Evolutionary conservation across 2,797 vertebrate species (phyloP).

Genomic region (Scarus forsteni): DNA sequence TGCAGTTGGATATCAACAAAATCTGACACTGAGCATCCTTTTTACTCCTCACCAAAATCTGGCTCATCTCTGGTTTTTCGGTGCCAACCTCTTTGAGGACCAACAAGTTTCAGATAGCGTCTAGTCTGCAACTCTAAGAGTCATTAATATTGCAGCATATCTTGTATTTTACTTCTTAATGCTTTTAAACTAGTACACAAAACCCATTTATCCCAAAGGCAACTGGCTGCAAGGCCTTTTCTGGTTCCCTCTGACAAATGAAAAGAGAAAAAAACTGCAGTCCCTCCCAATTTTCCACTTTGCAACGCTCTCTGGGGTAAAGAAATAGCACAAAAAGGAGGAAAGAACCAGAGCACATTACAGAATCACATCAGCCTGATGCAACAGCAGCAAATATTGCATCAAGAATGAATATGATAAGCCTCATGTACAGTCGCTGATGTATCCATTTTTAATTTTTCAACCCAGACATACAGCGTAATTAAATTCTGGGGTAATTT

Average conservation of each 20-base stretch:
- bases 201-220: conserved; percentile 27
- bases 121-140: conserved; percentile 12
- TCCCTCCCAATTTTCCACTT: conserved; percentile 48
- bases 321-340: conserved; percentile 20
- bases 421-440: background rate
- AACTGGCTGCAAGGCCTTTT: conserved; percentile 43
- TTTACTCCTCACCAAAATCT: conserved; percentile 20
- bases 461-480: background rate
- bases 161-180: conserved; percentile 49
- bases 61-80: conserved; percentile 10
- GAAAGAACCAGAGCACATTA: conserved; percentile 3
- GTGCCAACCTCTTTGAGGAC: conserved; percentile 23
- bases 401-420: conserved; percentile 9
- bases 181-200: conserved; percentile 49
- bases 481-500: conserved; percentile 4
- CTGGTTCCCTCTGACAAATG: conserved; percentile 47
- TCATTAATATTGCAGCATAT: conserved; percentile 47
- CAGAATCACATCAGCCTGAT: conserved; percentile 36
- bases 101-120: background rate
- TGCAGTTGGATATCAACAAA: too few relatives aligned
- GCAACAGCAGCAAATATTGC: conserved; percentile 16
- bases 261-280: conserved; percentile 43
- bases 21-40: too few relatives aligned
- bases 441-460: conserved; percentile 5
- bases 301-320: conserved; percentile 33